Base-by-base conservation (phyloP, 23 tunicate genomes). In the Halocynthia roretzi region DNA sequence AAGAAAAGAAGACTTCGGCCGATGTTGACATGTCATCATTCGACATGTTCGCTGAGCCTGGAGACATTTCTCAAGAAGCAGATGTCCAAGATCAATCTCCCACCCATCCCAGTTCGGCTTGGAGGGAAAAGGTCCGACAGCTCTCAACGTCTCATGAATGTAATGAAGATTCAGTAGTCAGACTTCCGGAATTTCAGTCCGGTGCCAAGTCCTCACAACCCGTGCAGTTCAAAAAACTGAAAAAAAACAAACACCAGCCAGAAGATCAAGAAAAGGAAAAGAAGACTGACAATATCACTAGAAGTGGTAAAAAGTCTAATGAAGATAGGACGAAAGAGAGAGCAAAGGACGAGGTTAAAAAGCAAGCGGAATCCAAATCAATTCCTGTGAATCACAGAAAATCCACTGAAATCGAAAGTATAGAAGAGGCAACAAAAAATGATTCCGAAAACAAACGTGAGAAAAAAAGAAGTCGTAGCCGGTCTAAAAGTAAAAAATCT, bases 11-110 rank as follows among this genome's bases (percentile, higher is more conserved):
- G 31, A 48, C 70, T 10, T 9, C 70, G 31, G 22, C 70, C 9
- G 44, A 31, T 31, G 44, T 31, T 31, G 44, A 31, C 44, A 31
- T 31, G 44, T 48, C 70, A 6, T 40, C 22, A 65, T 65, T 65
- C 31, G 70, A 65, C 70, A 65, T 65, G 70, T 65, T 65, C 5
- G 70, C 70, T 10, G 70, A 65, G 14, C 70, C 70, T 20, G 70
- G 31, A 65, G 10, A 40, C 31, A 11, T 65, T 65, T 40, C 10
- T 65, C 10, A 11, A 20, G 19, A 65, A 8, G 14, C 9, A 48
- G 19, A 15, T 48, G 31, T 65, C 10, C 10, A 10, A 0, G 49
- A 40, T 20, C 10, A 15, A 9, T 9, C n/a, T 65, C 70, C 15
- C 19, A 11, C 70, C 9, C 49, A 15, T 65, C 70, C 70, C 9